phyloP scores from a whole-genome alignment of 2,888 invertebrate species.

The Cataglyphis rosenhaueri region DNA sequence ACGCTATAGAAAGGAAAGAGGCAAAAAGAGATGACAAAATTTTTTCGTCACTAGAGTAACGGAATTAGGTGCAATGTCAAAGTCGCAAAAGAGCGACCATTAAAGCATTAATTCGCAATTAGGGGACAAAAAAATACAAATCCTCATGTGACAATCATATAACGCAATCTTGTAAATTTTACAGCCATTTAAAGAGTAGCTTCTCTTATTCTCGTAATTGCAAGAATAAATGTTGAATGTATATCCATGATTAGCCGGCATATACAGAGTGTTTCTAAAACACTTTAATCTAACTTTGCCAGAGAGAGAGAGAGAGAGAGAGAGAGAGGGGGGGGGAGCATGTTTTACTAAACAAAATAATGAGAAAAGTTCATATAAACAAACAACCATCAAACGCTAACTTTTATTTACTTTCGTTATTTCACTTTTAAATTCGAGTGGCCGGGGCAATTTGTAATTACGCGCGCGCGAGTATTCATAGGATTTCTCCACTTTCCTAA shows the following conservation, averaged over 20 bases:
- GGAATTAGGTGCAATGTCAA: constrained; percentile 30
- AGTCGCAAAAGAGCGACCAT: neutral
- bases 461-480: neutral
- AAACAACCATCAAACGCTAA: constrained; percentile 45
- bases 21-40: neutral
- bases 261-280: constrained; percentile 33
- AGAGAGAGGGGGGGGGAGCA: neutral
- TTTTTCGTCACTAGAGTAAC: constrained; percentile 33
- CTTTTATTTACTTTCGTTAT: constrained; percentile 43
- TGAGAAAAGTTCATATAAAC: constrained; percentile 55
- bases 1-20: constrained; percentile 40
- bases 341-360: constrained; percentile 48
- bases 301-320: neutral
- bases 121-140: neutral
- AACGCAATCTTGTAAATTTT: constrained; percentile 10
- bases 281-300: constrained; percentile 37
- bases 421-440: constrained; percentile 43
- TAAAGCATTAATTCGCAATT: constrained; percentile 14
- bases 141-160: constrained; percentile 8
- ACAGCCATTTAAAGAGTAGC: neutral
- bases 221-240: neutral
- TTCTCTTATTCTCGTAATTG: constrained; percentile 6
- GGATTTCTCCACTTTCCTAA: neutral
- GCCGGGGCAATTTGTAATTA: constrained; percentile 31
- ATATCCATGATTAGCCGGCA: constrained; percentile 12